Percentiles rank a stretch among this genome's conserved stretches.
phyloP scores from a whole-genome alignment of 1,140 invertebrate species.

The Papilio machaon region DNA sequence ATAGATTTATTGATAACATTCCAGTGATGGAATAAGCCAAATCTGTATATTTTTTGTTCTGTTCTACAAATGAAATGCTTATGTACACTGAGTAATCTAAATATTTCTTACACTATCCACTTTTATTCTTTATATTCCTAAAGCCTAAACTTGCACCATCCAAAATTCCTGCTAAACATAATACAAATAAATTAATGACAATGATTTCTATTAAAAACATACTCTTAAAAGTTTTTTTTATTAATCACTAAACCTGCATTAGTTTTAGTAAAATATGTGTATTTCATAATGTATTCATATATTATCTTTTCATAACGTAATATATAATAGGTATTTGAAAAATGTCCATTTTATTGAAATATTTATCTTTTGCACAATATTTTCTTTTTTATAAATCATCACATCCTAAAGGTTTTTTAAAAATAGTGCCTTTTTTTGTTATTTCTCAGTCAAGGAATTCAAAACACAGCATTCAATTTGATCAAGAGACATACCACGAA shows the following conservation, averaged over 20 bases:
- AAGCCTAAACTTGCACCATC: conserved; percentile 44
- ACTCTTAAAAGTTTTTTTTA: conserved; percentile 27
- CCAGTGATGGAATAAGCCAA: conserved; percentile 75
- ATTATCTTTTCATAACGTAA: too few relatives aligned
- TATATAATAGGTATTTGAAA: too few relatives aligned
- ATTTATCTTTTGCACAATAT: too few relatives aligned
- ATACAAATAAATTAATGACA: conserved; percentile 25
- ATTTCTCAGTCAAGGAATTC: too few relatives aligned
- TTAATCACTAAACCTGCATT: background rate
- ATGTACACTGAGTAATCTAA: conserved; percentile 23
- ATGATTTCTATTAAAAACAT: conserved; percentile 15
- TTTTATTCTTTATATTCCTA: conserved; percentile 39
- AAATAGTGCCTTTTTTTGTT: too few relatives aligned
- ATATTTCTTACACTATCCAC: conserved; percentile 35
- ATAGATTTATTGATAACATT: conserved; percentile 64
- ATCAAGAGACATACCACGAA: too few relatives aligned
- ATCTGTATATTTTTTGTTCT: conserved; percentile 69
- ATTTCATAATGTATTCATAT: background rate
- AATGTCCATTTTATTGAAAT: too few relatives aligned
- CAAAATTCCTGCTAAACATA: conserved; percentile 37
- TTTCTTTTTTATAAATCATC: too few relatives aligned
- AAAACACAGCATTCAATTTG: too few relatives aligned
- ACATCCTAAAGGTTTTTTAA: too few relatives aligned
- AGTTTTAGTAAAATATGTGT: background rate
- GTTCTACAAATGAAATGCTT: conserved; percentile 39